phyloP scores from a whole-genome alignment of 2,797 vertebrate genomes.

The Sebastes aleutianus region DNA sequence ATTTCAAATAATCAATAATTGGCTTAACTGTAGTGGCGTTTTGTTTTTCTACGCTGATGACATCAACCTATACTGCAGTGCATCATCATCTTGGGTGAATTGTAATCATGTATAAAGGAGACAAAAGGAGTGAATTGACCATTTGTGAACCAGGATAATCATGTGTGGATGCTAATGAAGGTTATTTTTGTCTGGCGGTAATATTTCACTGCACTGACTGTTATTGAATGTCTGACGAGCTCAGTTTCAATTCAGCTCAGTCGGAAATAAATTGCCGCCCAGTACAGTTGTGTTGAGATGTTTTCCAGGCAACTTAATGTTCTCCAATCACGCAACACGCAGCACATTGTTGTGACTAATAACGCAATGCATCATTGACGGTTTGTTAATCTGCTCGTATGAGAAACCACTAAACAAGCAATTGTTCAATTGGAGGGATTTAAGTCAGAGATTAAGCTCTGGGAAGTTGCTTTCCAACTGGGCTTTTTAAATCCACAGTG shows the following conservation, averaged over 20 bases:
- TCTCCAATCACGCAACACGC: constrained; percentile 42
- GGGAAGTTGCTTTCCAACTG: constrained; percentile 1
- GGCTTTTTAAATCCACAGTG: not conserved
- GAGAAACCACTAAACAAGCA: constrained; percentile 49
- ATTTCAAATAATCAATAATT: not conserved
- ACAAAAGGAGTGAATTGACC: constrained; percentile 5
- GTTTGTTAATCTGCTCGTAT: constrained; percentile 64
- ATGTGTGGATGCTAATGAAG: constrained; percentile 15
- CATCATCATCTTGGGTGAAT: not conserved
- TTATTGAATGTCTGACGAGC: constrained; percentile 39
- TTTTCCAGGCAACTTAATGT: constrained; percentile 51
- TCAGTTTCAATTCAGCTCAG: constrained; percentile 45
- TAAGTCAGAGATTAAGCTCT: constrained; percentile 51
- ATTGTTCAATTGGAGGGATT: constrained; percentile 52
- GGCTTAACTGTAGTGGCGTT: not conserved
- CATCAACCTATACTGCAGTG: not conserved
- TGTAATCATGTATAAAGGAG: not conserved
- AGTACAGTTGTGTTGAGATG: constrained; percentile 37
- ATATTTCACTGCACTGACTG: constrained; percentile 28
- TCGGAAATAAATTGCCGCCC: constrained; percentile 41
- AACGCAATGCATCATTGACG: constrained; percentile 62
- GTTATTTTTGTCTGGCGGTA: constrained; percentile 18
- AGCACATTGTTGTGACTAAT: constrained; percentile 55
- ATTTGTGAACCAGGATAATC: constrained; percentile 5
- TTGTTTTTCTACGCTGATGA: not conserved